These are phyloP conservation scores for Anolis carolinensis DNA, from an alignment of 2,113 vertebrate species.

Conservation along the genomic window DNA sequence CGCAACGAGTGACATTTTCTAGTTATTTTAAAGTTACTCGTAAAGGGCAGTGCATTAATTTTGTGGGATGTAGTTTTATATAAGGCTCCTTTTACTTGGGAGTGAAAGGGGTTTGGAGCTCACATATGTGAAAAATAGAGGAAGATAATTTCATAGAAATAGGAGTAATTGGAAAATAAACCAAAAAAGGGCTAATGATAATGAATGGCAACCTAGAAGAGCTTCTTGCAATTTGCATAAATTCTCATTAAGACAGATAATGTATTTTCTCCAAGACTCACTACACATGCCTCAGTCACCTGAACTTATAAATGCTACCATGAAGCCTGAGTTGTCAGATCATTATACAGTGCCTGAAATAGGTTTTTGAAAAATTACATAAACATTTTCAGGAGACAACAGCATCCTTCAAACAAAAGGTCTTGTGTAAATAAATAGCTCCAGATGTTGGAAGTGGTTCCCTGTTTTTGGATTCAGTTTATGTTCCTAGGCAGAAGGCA, in stretches of 20 bases:
- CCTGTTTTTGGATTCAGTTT: constrained; percentile 44
- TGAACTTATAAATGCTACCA: constrained; percentile 56
- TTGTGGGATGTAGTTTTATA: neutral
- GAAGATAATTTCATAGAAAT: constrained; percentile 8
- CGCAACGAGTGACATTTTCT: too few relatives aligned
- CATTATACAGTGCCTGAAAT: constrained; percentile 55
- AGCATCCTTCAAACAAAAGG: constrained; percentile 38
- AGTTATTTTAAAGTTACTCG: too few relatives aligned
- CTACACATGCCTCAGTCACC: constrained; percentile 60
- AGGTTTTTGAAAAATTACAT: constrained; percentile 54
- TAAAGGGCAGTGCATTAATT: neutral
- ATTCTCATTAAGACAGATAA: constrained; percentile 66
- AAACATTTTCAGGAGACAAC: neutral
- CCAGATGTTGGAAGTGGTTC: constrained; percentile 34
- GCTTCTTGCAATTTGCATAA: constrained; percentile 66
- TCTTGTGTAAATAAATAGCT: constrained; percentile 34
- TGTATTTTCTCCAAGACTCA: constrained; percentile 63
- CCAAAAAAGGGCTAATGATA: constrained; percentile 56
- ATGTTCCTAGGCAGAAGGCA: constrained; percentile 43
- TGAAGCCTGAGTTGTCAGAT: constrained; percentile 57
- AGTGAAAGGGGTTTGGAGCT: neutral
- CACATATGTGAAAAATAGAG: neutral
- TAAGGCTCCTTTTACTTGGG: neutral
- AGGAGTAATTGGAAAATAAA: constrained; percentile 31
- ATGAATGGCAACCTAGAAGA: constrained; percentile 63